phyloP scores from a whole-genome alignment of 2,888 invertebrate genomes.

The Trachelus troglodyta region DNA sequence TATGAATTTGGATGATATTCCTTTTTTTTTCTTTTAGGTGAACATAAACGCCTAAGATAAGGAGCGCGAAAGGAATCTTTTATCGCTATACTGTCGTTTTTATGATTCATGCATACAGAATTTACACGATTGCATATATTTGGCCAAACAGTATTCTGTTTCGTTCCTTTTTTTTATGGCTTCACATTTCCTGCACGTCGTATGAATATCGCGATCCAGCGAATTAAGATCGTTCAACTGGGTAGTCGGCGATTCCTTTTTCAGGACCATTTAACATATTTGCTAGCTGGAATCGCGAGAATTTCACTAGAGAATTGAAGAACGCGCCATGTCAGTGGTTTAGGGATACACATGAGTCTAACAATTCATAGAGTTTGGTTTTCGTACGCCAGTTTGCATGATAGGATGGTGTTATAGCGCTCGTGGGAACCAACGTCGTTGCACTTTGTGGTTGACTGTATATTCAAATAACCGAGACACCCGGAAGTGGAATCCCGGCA shows the following conservation, averaged over 20 bases:
- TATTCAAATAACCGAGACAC: constrained; percentile 5
- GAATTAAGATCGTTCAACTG: neutral
- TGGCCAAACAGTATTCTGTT: neutral
- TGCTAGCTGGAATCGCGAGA: neutral
- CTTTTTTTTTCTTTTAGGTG: neutral
- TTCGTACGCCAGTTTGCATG: neutral
- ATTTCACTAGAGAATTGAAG: neutral
- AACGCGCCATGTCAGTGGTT: neutral
- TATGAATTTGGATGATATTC: neutral
- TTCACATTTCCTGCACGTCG: neutral
- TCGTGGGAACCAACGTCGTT: neutral
- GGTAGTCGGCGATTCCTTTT: neutral
- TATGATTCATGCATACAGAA: neutral
- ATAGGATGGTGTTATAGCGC: neutral
- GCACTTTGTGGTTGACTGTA: neutral
- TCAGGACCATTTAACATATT: neutral
- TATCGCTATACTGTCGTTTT: neutral
- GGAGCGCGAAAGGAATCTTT: neutral
- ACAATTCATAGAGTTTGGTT: constrained; percentile 7
- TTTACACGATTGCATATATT: neutral
- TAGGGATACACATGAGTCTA: neutral
- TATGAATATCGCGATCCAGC: neutral
- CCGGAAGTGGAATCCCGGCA: neutral
- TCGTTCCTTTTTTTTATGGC: neutral
- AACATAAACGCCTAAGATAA: neutral